Conservation (phyloP, 2,888 invertebrate genomes). For the Apotomis capreana region DNA sequence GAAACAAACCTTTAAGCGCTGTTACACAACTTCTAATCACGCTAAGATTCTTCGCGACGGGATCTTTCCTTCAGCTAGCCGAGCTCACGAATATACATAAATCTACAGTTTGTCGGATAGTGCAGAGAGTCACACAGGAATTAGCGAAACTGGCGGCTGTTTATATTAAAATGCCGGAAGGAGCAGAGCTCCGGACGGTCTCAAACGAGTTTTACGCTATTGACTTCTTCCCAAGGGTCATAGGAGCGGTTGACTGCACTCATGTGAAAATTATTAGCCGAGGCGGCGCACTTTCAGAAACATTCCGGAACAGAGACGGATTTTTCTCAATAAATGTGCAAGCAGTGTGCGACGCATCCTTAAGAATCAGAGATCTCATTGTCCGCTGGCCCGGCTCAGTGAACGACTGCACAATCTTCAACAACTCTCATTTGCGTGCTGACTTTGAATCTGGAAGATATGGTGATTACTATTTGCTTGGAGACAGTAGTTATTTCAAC, state of each 20-base stretch:
- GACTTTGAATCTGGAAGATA: constrained; percentile 3
- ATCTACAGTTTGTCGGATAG: neutral
- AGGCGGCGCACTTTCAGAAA: neutral
- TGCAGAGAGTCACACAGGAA: neutral
- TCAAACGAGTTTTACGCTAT: neutral
- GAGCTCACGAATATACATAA: neutral
- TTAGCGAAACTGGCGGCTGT: neutral
- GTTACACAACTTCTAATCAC: neutral
- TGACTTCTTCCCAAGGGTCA: neutral
- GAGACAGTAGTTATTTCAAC: neutral
- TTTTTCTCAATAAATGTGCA: constrained; percentile 18
- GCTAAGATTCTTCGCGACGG: constrained; percentile 1
- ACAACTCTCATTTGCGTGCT: neutral
- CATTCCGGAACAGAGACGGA: constrained; percentile 11
- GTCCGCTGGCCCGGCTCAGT: constrained; percentile 8
- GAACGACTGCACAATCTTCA: neutral
- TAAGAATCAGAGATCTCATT: constrained; percentile 12
- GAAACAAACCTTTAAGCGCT: constrained; percentile 1
- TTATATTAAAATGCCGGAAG: constrained; percentile 12
- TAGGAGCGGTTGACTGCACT: neutral
- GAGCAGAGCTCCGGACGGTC: neutral
- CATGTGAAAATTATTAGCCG: neutral
- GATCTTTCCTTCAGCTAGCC: neutral
- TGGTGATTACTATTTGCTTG: neutral
- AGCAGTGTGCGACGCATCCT: constrained; percentile 11